Evolutionary conservation across 2,888 invertebrate genomes (phyloP).

Genomic region (Drosophila picticornis): DNA sequence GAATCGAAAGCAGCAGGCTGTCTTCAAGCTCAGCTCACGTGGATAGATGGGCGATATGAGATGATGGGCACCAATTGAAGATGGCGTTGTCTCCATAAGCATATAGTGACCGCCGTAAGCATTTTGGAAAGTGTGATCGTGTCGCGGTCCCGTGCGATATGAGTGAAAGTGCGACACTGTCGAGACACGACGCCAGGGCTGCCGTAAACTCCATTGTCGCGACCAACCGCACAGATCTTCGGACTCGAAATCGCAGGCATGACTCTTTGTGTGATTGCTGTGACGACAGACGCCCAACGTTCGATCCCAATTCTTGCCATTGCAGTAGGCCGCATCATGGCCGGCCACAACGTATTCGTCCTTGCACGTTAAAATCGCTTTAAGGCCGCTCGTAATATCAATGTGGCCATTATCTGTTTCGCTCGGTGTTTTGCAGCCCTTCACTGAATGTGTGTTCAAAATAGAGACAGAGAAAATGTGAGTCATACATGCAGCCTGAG

Average conservation of each 20-base stretch:
- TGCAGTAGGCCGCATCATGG: constrained; percentile 88
- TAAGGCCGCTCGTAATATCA: constrained; percentile 86
- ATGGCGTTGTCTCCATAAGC: constrained; percentile 88
- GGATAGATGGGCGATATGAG: constrained; percentile 90
- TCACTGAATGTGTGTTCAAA: constrained; percentile 84
- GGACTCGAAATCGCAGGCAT: constrained; percentile 84
- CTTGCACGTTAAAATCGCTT: constrained; percentile 89
- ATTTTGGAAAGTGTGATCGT: constrained; percentile 90
- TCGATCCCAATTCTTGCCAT: constrained; percentile 90
- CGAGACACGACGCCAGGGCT: constrained; percentile 90
- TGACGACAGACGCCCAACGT: constrained; percentile 88
- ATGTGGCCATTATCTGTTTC: constrained; percentile 87
- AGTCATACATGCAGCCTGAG: constrained; percentile 1
- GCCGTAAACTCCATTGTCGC: constrained; percentile 88
- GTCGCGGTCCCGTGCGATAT: constrained; percentile 89
- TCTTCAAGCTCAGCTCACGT: constrained; percentile 84
- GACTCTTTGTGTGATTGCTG: constrained; percentile 45
- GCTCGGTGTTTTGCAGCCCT: constrained; percentile 86
- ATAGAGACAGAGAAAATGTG: constrained; percentile 3
- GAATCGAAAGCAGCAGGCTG: constrained; percentile 88
- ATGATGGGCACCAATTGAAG: constrained; percentile 83
- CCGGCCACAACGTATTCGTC: constrained; percentile 88
- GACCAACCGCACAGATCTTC: constrained; percentile 91
- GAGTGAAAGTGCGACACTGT: constrained; percentile 80
- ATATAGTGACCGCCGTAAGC: constrained; percentile 90